Percentiles rank a stretch among this genome's conserved stretches.
Evolutionary conservation across 2,888 invertebrate species (phyloP).

Genomic region (Graphium colonna): DNA sequence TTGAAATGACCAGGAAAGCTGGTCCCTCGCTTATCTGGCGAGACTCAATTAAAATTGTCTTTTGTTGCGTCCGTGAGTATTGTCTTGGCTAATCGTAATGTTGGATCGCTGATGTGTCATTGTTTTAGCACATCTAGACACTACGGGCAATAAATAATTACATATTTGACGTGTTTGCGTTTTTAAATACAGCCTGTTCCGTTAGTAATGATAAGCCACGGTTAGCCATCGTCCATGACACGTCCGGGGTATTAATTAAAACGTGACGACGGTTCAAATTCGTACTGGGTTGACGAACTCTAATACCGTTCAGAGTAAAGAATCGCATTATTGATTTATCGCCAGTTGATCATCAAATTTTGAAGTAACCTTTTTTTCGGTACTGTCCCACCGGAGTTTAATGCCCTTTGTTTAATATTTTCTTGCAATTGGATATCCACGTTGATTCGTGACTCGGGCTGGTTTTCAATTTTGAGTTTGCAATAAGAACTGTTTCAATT

Average conservation of each 20-base stretch:
- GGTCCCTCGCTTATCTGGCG: neutral
- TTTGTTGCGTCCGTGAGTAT: neutral
- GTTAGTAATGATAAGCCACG: slow-evolving; percentile 1
- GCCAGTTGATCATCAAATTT: neutral
- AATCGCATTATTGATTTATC: slow-evolving; percentile 26
- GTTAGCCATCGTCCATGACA: slow-evolving; percentile 36
- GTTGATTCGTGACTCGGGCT: no score
- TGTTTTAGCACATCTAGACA: neutral
- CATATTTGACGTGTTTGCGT: slow-evolving; percentile 16
- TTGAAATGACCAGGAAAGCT: no score
- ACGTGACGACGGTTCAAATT: slow-evolving; percentile 52
- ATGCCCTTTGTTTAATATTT: neutral
- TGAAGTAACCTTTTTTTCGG: no score
- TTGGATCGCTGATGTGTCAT: slow-evolving; percentile 1
- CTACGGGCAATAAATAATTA: neutral
- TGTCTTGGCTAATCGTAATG: neutral
- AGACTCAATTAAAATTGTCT: neutral
- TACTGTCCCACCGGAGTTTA: slow-evolving; percentile 1
- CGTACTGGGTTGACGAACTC: slow-evolving; percentile 56
- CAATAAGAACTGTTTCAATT: no score
- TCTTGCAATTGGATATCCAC: neutral
- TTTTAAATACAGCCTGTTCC: neutral
- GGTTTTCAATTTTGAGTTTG: no score
- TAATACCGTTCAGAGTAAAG: slow-evolving; percentile 45
- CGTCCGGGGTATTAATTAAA: slow-evolving; percentile 51